Evolutionary conservation across 2,888 invertebrate species (phyloP).

Genomic region (Calameuta filiformis): DNA sequence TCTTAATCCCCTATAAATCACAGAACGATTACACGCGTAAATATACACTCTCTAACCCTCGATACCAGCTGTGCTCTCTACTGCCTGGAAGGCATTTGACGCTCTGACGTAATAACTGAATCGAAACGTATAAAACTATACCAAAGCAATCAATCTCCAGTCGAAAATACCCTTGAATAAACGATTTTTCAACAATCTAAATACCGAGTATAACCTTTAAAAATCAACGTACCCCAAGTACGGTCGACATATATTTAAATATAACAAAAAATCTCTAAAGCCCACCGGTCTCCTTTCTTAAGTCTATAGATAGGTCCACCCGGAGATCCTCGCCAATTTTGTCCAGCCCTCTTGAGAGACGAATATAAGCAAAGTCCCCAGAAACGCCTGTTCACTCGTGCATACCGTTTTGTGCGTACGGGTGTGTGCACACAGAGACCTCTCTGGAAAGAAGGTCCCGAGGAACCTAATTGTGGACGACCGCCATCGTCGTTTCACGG

Average conservation of each 20-base stretch:
- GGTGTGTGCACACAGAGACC: background rate
- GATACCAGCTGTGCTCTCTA: constrained; percentile 26
- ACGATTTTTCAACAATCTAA: background rate
- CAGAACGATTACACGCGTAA: constrained; percentile 44
- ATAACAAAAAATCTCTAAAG: background rate
- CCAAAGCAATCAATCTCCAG: background rate
- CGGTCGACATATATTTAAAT: background rate
- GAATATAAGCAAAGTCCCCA: background rate
- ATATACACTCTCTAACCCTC: constrained; percentile 28
- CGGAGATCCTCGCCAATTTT: background rate
- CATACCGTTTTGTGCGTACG: background rate
- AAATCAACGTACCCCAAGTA: background rate
- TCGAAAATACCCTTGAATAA: background rate
- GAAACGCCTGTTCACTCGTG: background rate
- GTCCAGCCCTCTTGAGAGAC: background rate
- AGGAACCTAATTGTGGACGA: background rate
- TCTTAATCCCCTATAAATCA: constrained; percentile 38
- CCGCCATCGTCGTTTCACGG: background rate
- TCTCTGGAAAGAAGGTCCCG: background rate
- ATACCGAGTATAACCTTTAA: background rate
- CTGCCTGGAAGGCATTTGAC: constrained; percentile 26
- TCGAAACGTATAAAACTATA: constrained; percentile 29
- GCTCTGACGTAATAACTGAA: constrained; percentile 30
- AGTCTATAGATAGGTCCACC: background rate
- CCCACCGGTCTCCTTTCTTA: background rate